Base-by-base conservation (phyloP, 1,140 invertebrate species). In the Aphelinus certus region DNA sequence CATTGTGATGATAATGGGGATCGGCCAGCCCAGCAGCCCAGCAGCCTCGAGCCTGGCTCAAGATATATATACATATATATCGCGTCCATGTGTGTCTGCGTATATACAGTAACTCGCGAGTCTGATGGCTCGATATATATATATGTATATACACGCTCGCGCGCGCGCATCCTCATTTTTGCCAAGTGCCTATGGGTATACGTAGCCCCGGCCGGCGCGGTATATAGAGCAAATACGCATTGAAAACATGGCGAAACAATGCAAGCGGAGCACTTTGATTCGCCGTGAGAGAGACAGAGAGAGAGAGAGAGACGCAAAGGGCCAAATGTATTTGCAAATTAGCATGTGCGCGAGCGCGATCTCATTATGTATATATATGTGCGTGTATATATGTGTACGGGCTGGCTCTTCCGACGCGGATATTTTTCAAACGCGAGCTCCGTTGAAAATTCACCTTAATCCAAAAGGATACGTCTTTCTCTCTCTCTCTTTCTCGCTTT, bases 1-100 rank as follows among this genome's bases (percentile, higher is more conserved):
- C 65, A 87, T 88, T 87, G 84, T 87, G 79, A 88, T 88, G 86
- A 81, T 87, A 88, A 88, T 88, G 73, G 70, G 26, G 55, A 72
- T 45, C 57, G 46, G 49, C 73, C 62, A 79, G 80, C 78, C 76
- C 56, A 76, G 61, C 62, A 79, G 80, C 78, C 76, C 56, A 76
- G 61, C 75, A 64, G 79, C 70, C 76, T 48, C 76, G 76, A 76
- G 77, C 78, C 10, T 26, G 53, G 43, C 62, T 71, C 26, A 26
- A 71, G 69, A 71, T 63, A 56, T 66, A 63, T 49, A 26, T 48
- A 63, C 72, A 79, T 78, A 79, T 84, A 77, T 48, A 26, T 69
- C 46, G 46, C 66, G 66, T 53, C 66, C 51, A 9, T 53, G 51
- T 53, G 51, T 53, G 9, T n/a, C 76, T 66, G 74, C 68, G 61